A percentile compares a stretch with the other conserved stretches of the same genome.
These are phyloP conservation scores for Amphipoea oculea DNA, from an alignment of 2,888 invertebrate species.

Conservation along the genomic window DNA sequence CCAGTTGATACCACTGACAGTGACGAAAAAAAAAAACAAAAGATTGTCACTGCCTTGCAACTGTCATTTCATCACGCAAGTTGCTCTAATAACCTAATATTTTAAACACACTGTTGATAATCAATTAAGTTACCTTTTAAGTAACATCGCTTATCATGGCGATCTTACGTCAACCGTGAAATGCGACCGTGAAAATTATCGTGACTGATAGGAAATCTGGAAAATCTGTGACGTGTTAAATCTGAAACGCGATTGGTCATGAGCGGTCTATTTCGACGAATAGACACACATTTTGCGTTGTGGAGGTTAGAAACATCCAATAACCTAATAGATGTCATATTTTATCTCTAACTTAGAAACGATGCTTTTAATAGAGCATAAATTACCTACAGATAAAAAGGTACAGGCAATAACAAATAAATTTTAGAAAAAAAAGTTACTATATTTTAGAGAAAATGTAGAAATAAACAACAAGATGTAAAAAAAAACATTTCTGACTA, in stretches of 20 bases:
- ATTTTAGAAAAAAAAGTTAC: not conserved
- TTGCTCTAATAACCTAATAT: constrained; percentile 27
- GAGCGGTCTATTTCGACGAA: constrained; percentile 26
- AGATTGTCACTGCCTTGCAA: constrained; percentile 1
- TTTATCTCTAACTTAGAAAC: not conserved
- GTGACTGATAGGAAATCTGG: constrained; percentile 45
- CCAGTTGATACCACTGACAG: not conserved
- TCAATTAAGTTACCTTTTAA: constrained; percentile 39
- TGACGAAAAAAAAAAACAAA: not conserved
- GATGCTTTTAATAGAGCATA: not conserved
- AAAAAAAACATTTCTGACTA: constrained; percentile 6
- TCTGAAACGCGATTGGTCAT: constrained; percentile 37
- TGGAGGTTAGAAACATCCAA: not conserved
- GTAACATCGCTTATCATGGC: constrained; percentile 25
- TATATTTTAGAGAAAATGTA: constrained; percentile 1
- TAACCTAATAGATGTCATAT: not conserved
- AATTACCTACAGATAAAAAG: not conserved
- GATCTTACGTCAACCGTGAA: constrained; percentile 48
- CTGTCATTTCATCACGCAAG: constrained; percentile 7
- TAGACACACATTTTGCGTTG: constrained; percentile 28
- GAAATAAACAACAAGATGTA: too few relatives aligned
- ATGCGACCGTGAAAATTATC: constrained; percentile 34
- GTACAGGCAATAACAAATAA: constrained; percentile 26
- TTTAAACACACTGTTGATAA: constrained; percentile 34
- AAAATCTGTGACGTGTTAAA: constrained; percentile 41